Conservation (phyloP, 2,113 vertebrate genomes). For the Lota lota region DNA sequence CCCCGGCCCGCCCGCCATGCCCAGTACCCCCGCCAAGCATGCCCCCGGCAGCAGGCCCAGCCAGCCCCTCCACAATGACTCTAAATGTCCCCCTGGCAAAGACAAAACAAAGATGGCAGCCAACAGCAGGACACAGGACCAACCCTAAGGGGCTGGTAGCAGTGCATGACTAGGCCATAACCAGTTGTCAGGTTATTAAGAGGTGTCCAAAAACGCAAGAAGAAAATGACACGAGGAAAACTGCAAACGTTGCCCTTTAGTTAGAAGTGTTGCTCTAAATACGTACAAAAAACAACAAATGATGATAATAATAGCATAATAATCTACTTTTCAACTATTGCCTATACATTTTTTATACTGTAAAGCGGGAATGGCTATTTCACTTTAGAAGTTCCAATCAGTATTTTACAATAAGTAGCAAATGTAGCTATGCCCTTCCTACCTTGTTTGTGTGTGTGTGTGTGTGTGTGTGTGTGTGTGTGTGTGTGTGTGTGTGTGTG, state of each 20-base stretch:
- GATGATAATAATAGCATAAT: constrained; percentile 7
- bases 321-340: constrained; percentile 52
- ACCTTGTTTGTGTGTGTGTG: constrained; percentile 26
- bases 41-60: constrained; percentile 83
- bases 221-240: constrained; percentile 44
- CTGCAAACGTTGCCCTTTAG: constrained; percentile 67
- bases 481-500: constrained; percentile 39
- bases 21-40: constrained; percentile 81
- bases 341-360: constrained; percentile 60
- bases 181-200: constrained; percentile 41
- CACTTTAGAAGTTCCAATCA: constrained; percentile 38
- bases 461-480: constrained; percentile 47
- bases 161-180: constrained; percentile 59
- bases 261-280: constrained; percentile 20
- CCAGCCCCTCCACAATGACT: constrained; percentile 86
- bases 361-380: constrained; percentile 55
- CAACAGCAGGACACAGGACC: constrained; percentile 85
- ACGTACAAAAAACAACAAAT: constrained; percentile 5
- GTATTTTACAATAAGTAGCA: constrained; percentile 72
- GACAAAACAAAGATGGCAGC: constrained; percentile 87
- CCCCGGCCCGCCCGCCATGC: constrained; percentile 80
- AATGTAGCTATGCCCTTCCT: constrained; percentile 66
- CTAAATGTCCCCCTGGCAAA: constrained; percentile 85
- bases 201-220: constrained; percentile 4
- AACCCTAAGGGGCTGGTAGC: constrained; percentile 79